Evolutionary conservation across 1,140 invertebrate species (phyloP).

Genomic region (Pseudobourletiella spinata): DNA sequence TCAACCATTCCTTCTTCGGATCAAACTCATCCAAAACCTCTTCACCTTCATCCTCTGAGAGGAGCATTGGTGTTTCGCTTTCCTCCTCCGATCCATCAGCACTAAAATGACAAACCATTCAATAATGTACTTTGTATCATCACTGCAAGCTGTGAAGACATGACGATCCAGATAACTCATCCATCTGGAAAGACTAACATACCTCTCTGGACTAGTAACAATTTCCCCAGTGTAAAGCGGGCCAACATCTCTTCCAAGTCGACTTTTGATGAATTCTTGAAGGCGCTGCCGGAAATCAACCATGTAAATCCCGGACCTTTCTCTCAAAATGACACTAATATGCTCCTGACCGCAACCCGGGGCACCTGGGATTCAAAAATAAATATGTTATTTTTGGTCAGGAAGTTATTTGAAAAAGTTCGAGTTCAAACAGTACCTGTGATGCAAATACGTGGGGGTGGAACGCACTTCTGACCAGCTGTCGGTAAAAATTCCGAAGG

Average conservation of each 20-base stretch:
- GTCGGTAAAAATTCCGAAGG: conserved; percentile 11
- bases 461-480: not conserved
- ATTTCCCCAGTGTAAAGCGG: conserved; percentile 8
- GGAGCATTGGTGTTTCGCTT: not conserved
- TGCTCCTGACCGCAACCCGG: conserved; percentile 29
- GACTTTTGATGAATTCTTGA: conserved; percentile 22
- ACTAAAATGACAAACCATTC: not conserved
- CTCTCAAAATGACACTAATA: conserved; percentile 8
- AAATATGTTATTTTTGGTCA: too few relatives aligned
- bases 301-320: conserved; percentile 17
- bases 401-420: too few relatives aligned
- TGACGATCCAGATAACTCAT: too few relatives aligned
- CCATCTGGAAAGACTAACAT: too few relatives aligned
- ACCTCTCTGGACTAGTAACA: not conserved
- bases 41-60: not conserved
- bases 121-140: too few relatives aligned
- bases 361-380: conserved; percentile 2
- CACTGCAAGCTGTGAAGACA: not conserved
- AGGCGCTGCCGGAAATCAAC: conserved; percentile 29
- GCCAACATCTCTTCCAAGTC: conserved; percentile 19
- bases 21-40: not conserved
- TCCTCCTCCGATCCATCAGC: not conserved
- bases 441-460: conserved; percentile 29
- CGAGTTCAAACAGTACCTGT: too few relatives aligned
- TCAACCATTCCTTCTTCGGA: not conserved